Evolutionary conservation across 2,888 invertebrate species (phyloP), one percentile per base, ranked within the genome.

Genomic region (Orgyia antiqua): DNA sequence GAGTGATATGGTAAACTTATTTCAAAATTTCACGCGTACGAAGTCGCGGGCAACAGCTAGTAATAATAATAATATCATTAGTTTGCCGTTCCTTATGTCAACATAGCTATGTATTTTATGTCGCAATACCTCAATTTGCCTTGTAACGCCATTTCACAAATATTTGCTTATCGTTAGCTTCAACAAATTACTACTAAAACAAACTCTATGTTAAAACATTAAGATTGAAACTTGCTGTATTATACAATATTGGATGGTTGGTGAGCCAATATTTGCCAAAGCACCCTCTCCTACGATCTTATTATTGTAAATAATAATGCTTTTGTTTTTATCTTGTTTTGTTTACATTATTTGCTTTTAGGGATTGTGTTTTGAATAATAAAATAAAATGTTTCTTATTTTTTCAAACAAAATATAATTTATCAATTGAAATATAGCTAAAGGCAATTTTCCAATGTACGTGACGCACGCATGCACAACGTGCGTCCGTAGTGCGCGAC

Each of bases 111-210:
- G n/a, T n/a, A n/a, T n/a, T n/a, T n/a, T n/a, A n/a, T n/a, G n/a
- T 28, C 29, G 33, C 8, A 19, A 29, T 15, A 47, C 63, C 69
- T 63, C 55, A 59, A 54, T 67, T 70, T 70, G 59, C 66, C 53
- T 55, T 68, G 65, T 61, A 63, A 63, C 64, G 57, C 61, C 60
- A 61, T 61, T 56, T 44, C 28, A 24, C 67, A 75, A 78, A 79
- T 68, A 69, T 80, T 78, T 76, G 68, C 48, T 45, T 55, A 57
- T 78, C 69, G 71, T 76, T 78, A 73, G 61, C 58, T 39, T 36
- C 32, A 27, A 37, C 36, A 15, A 32, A n/a, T n/a, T 8, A 23
- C 24, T 24, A 21, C 30, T 7, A 27, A 33, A 10, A 23, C 19
- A 32, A 44, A 31, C 40, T 40, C n/a, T 31, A 36, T 25, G 2